phyloP scores from a whole-genome alignment of 1,140 invertebrate genomes.

The Oscheius sp. region DNA sequence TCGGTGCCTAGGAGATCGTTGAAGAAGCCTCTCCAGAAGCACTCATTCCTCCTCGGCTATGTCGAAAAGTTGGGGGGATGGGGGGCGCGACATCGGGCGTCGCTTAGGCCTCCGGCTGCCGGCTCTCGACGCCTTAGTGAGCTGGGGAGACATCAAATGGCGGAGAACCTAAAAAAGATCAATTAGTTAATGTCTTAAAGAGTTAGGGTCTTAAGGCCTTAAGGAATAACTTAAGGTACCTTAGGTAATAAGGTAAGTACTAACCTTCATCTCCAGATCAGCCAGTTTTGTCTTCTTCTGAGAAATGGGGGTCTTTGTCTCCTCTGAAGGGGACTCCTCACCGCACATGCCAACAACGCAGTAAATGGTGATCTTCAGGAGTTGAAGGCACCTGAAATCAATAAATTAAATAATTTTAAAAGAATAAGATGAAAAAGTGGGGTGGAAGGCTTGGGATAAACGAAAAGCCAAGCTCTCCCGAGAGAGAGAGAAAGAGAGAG shows the following conservation, averaged over 20 bases:
- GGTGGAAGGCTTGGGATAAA: too few species aligned
- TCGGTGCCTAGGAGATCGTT: too few species aligned
- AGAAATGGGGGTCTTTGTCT: background rate
- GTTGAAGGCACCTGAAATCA: background rate
- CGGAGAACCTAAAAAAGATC: background rate
- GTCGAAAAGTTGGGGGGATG: conserved; percentile 1
- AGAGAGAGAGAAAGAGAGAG: too few species aligned
- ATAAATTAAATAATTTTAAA: background rate
- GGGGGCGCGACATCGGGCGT: background rate
- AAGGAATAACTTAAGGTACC: background rate
- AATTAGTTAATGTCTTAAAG: too few species aligned
- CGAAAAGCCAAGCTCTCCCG: too few species aligned
- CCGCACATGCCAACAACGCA: background rate
- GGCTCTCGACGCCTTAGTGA: background rate
- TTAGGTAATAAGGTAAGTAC: background rate
- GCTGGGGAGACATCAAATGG: background rate
- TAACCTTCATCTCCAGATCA: background rate
- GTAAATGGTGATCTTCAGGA: background rate
- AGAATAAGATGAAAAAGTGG: background rate
- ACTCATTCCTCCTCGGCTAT: conserved; percentile 9
- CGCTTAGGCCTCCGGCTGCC: background rate
- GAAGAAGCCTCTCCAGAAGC: too few species aligned
- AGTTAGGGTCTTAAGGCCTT: too few species aligned
- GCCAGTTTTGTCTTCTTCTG: background rate
- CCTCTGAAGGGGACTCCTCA: background rate